phyloP scores from a whole-genome alignment of 2,888 invertebrate species.

The Pristionchus mayeri region DNA sequence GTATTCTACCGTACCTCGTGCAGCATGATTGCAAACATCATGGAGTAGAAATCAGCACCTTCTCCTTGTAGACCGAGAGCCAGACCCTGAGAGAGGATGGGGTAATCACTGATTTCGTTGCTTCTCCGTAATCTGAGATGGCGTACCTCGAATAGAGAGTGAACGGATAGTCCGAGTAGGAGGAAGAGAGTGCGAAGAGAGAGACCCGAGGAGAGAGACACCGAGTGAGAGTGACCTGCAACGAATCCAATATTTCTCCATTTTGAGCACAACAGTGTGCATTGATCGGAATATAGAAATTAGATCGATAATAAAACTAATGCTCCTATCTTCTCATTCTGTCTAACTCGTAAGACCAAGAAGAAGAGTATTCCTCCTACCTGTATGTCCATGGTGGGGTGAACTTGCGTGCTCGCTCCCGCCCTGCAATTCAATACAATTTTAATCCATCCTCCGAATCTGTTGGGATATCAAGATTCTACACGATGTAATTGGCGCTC shows the following conservation, averaged over 20 bases:
- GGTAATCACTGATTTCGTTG: not conserved
- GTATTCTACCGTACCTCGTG: slow-evolving; percentile 60
- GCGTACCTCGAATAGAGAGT: slow-evolving; percentile 80
- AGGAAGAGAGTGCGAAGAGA: slow-evolving; percentile 78
- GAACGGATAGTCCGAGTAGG: slow-evolving; percentile 80
- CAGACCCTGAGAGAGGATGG: slow-evolving; percentile 17
- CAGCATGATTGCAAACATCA: slow-evolving; percentile 71
- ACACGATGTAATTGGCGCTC: no score
- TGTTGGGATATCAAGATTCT: no score
- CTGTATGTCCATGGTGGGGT: not conserved
- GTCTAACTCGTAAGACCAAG: not conserved
- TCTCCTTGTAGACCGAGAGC: slow-evolving; percentile 56
- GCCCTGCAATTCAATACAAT: no score
- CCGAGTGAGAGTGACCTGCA: slow-evolving; percentile 41
- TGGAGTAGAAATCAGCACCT: slow-evolving; percentile 62
- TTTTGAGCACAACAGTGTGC: not conserved
- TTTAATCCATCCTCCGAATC: no score
- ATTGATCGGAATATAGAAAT: no score
- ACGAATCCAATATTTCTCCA: no score
- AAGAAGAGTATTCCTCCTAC: not conserved
- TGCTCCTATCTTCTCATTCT: no score
- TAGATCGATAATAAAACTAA: not conserved
- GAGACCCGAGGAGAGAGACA: slow-evolving; percentile 40
- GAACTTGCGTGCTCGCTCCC: not conserved
- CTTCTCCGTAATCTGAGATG: not conserved